Base-by-base conservation (phyloP, 2,797 vertebrate genomes). In the Triplophysa bombifrons region DNA sequence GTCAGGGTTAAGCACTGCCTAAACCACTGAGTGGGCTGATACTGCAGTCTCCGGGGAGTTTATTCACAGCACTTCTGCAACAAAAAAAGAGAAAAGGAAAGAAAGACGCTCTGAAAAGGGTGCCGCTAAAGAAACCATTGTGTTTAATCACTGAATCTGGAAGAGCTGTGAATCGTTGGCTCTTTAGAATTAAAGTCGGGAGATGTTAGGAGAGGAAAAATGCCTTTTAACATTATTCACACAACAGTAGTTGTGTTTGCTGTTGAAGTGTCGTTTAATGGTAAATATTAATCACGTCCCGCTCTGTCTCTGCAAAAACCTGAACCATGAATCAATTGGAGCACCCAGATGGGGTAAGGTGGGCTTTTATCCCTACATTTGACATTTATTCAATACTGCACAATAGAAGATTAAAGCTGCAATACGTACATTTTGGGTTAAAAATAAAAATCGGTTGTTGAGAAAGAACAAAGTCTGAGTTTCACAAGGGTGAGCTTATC, bases 1-100 rank as follows among this genome's bases (percentile, higher is more conserved):
- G 91, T 91, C 91, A 88, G 90, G 92, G 92, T 93, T 93, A 92
- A 93, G 91, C 90, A 92, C 87, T 88, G 90, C 91, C 92, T 92
- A 90, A 93, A 92, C 91, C 90, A 90, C 86, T 88, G 90, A 67
- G 90, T 92, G 88, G 90, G 90, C 89, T 48, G 89, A 73, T 79
- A 86, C 82, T 83, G 76, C 82, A 83, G 80, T 92, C 91, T 83
- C 88, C 50, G 25, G 89, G 89, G 91, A 89, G 76, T 82, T 80
- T 84, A 76, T 86, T 82, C 82, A 82, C 75, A 82, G 73, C 85
- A 78, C 88, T 85, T 83, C 80, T 75, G 84, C 30, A 5, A 30
- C 82, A 74, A 5, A 19, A 41, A 11, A 41, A 41, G 10, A 41
- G 1, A 41, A 41, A 41, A 11, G 10, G 17, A 73, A 85, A 84